A percentile compares a stretch with the other conserved stretches of the same genome.
Conservation (phyloP, 2,888 invertebrate genomes). For the Gastracanthus pulcherrimus region DNA sequence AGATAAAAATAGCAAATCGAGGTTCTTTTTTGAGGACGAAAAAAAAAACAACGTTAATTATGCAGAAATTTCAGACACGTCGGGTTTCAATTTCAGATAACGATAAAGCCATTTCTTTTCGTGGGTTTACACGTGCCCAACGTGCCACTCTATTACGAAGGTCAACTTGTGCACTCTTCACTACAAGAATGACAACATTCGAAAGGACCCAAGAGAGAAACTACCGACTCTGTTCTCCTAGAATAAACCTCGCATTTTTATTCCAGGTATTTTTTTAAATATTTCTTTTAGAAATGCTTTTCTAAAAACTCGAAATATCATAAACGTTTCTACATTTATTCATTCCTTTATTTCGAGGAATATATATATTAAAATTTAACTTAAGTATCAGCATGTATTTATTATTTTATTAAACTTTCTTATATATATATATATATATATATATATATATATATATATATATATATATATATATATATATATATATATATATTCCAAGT, state of each 20-base stretch:
- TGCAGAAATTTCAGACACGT: constrained; percentile 22
- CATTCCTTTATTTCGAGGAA: too few species aligned
- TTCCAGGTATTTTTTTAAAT: neutral
- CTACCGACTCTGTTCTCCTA: neutral
- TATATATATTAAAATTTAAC: too few species aligned
- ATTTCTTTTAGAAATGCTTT: neutral
- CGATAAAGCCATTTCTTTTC: constrained; percentile 31
- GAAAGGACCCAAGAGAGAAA: constrained; percentile 26
- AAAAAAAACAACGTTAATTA: constrained; percentile 23
- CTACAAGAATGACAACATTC: constrained; percentile 26
- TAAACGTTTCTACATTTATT: too few species aligned
- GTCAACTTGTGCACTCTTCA: constrained; percentile 34
- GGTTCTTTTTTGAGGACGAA: neutral
- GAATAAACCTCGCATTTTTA: neutral
- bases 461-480: too few species aligned
- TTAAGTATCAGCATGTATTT: too few species aligned
- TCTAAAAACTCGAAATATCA: neutral
- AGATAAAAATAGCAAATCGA: neutral
- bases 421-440: too few species aligned
- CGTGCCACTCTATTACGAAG: constrained; percentile 32
- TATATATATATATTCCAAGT: too few species aligned
- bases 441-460: too few species aligned
- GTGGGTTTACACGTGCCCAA: neutral
- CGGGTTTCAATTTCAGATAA: constrained; percentile 39
- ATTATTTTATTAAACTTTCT: too few species aligned